Conservation (phyloP, 2,888 invertebrate genomes). For the Amphipoea oculea region DNA sequence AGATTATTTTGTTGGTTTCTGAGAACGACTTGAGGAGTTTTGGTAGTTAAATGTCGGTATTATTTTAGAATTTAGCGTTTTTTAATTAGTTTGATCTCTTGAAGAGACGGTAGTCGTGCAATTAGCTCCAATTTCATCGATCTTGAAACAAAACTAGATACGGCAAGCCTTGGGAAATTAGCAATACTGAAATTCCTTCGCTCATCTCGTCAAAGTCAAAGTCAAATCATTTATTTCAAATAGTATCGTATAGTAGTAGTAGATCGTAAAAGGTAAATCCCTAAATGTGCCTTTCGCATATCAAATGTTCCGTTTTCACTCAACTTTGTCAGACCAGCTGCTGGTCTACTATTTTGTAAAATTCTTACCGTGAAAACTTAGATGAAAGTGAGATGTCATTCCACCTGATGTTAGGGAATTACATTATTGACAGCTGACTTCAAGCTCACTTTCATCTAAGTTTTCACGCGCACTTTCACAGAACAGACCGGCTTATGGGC, state of each 20-base stretch:
- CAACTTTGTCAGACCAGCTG: background rate
- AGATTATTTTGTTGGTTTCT: conserved; percentile 27
- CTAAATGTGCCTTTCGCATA: background rate
- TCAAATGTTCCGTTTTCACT: background rate
- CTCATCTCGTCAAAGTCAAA: too few relatives aligned
- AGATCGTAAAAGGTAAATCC: background rate
- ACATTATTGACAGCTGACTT: background rate
- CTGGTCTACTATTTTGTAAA: background rate
- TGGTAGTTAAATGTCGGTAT: conserved; percentile 2
- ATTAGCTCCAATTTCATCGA: background rate
- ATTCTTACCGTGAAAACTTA: background rate
- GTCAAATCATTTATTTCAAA: too few relatives aligned
- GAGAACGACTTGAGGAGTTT: conserved; percentile 32
- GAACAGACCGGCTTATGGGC: background rate
- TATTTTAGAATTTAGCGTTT: background rate
- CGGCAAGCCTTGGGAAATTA: background rate
- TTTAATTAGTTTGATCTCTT: conserved; percentile 16
- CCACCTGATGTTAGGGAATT: background rate
- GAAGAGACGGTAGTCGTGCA: background rate
- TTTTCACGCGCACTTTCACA: background rate
- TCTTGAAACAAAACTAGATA: background rate
- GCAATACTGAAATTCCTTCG: background rate
- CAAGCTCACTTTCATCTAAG: background rate
- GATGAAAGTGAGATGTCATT: background rate
- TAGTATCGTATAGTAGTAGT: too few relatives aligned